Evolutionary conservation across 2,888 invertebrate species (phyloP).

Genomic region (Atrina japonica): DNA sequence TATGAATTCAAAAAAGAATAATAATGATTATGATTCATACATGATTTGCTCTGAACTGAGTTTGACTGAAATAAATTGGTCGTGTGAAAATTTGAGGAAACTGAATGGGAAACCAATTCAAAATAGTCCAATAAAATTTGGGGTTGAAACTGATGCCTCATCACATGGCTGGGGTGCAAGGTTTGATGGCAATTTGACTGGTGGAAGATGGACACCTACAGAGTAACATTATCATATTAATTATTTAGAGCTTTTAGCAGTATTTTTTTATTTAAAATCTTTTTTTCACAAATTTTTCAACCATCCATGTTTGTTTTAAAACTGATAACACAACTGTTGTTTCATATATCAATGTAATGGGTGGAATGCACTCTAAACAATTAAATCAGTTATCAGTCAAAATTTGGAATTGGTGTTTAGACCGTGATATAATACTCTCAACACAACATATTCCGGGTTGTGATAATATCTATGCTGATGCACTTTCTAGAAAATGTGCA

Average conservation of each 20-base stretch:
- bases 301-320: conserved; percentile 15
- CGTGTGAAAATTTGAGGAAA: conserved; percentile 10
- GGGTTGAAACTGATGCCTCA: conserved; percentile 2
- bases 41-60: conserved; percentile 1
- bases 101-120: background rate
- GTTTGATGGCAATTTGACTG: conserved; percentile 1
- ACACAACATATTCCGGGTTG: too few relatives aligned
- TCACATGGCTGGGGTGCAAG: conserved; percentile 1
- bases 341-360: conserved; percentile 20
- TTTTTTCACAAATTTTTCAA: background rate
- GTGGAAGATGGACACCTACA: background rate
- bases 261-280: conserved; percentile 3
- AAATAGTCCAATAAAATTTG: background rate
- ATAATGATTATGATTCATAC: conserved; percentile 7
- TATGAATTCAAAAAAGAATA: background rate
- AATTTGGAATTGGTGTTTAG: too few relatives aligned
- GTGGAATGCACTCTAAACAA: background rate
- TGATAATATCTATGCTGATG: too few relatives aligned
- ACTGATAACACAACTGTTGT: conserved; percentile 16
- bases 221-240: background rate
- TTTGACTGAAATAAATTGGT: conserved; percentile 29
- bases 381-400: background rate
- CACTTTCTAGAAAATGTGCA: too few relatives aligned
- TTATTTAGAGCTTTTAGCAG: conserved; percentile 8
- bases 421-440: too few relatives aligned